Conservation (phyloP, 2,797 vertebrate species). For the Oryzias sinensis region DNA sequence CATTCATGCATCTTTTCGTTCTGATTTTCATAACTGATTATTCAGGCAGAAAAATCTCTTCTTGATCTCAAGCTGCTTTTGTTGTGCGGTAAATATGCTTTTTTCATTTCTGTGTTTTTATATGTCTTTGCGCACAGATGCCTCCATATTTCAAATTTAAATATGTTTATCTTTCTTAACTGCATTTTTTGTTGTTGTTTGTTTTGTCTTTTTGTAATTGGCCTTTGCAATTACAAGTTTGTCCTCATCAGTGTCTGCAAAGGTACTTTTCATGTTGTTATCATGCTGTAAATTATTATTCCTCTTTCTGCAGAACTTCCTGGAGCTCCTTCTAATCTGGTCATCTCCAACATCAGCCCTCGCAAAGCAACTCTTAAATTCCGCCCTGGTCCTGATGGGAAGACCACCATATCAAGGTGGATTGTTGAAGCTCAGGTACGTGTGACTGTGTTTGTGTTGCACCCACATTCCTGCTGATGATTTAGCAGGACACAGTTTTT, state of each 20-base stretch:
- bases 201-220: too few relatives aligned
- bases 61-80: too few relatives aligned
- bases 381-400: slow-evolving; percentile 88
- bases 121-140: too few relatives aligned
- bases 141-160: too few relatives aligned
- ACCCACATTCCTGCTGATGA: background rate
- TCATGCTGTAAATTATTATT: slow-evolving; percentile 6
- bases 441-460: slow-evolving; percentile 8
- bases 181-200: too few relatives aligned
- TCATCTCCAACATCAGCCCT: slow-evolving; percentile 96
- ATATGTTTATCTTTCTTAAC: too few relatives aligned
- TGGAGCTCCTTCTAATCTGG: slow-evolving; percentile 88
- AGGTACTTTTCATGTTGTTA: background rate
- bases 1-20: too few relatives aligned
- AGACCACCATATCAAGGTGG: slow-evolving; percentile 90
- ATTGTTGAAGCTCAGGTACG: slow-evolving; percentile 91
- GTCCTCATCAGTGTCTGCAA: background rate
- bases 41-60: background rate
- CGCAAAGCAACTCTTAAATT: slow-evolving; percentile 89
- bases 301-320: slow-evolving; percentile 83
- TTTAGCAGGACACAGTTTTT: too few relatives aligned
- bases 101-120: too few relatives aligned
- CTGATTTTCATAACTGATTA: background rate
- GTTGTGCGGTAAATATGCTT: too few relatives aligned
- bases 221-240: too few relatives aligned